Conservation (phyloP, 1,140 invertebrate genomes). For the Microplitis mediator region DNA sequence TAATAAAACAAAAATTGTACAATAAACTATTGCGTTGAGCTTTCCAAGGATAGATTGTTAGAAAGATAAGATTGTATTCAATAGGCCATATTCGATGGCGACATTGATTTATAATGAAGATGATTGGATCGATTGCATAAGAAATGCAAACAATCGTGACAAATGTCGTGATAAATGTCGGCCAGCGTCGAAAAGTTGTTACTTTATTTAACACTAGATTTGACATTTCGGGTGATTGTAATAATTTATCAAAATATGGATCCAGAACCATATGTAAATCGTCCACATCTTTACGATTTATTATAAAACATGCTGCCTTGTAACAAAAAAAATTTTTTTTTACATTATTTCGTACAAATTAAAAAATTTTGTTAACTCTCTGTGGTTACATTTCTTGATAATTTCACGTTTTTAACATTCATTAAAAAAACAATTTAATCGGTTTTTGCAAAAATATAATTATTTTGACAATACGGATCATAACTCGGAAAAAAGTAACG, state of each 20-base stretch:
- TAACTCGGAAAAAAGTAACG: too few species aligned
- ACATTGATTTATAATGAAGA: neutral
- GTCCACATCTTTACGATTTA: slow-evolving; percentile 9
- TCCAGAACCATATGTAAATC: slow-evolving; percentile 22
- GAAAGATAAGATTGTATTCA: slow-evolving; percentile 25
- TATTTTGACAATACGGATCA: too few species aligned
- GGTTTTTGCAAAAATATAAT: too few species aligned
- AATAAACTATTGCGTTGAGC: slow-evolving; percentile 1
- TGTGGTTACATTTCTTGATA: too few species aligned
- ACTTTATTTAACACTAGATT: slow-evolving; percentile 7
- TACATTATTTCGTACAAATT: too few species aligned
- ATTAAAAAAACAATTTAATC: too few species aligned
- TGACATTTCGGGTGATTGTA: neutral
- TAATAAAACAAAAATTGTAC: slow-evolving; percentile 28
- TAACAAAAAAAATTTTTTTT: neutral
- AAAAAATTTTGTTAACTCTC: too few species aligned
- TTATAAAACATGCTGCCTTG: slow-evolving; percentile 13
- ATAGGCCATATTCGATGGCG: neutral
- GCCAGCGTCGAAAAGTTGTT: neutral
- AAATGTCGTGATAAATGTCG: neutral
- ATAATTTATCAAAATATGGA: neutral
- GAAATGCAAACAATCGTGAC: neutral
- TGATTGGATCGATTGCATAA: slow-evolving; percentile 9
- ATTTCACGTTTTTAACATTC: too few species aligned
- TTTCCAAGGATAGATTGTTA: slow-evolving; percentile 21